These are phyloP conservation scores for Hippocampus barbouri DNA, from an alignment of 2,113 vertebrate species.

Conservation along the genomic window DNA sequence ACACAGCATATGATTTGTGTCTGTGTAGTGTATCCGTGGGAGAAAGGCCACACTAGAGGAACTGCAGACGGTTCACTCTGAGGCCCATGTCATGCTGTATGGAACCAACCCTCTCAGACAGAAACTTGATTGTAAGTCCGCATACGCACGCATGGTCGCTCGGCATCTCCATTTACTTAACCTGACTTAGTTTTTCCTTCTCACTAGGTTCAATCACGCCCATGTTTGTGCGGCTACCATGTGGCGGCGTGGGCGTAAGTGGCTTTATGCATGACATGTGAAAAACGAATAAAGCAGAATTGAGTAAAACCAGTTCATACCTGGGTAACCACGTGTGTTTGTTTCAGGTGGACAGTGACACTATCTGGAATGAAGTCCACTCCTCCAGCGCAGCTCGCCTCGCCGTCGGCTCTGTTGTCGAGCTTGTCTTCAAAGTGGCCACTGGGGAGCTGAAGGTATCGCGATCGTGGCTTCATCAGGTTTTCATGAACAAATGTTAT, in stretches of 20 bases:
- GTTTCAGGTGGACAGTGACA: slow-evolving; percentile 93
- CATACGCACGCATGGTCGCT: background rate
- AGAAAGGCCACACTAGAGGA: slow-evolving; percentile 96
- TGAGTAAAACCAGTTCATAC: background rate
- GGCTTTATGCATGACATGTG: background rate
- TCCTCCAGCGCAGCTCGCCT: slow-evolving; percentile 90
- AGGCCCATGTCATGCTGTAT: slow-evolving; percentile 89
- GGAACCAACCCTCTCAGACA: slow-evolving; percentile 96
- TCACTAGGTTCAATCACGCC: slow-evolving; percentile 87
- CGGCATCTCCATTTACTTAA: background rate
- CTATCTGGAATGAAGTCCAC: slow-evolving; percentile 98
- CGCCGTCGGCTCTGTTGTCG: slow-evolving; percentile 91
- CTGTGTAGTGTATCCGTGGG: slow-evolving; percentile 86
- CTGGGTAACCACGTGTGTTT: background rate
- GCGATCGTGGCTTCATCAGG: slow-evolving; percentile 7
- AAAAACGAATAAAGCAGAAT: background rate
- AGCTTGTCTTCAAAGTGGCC: slow-evolving; percentile 95
- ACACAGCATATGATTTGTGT: slow-evolving; percentile 15
- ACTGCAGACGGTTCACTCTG: slow-evolving; percentile 93
- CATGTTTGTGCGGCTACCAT: slow-evolving; percentile 93
- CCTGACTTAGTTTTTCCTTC: background rate
- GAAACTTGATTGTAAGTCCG: slow-evolving; percentile 91
- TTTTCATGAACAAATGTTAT: background rate
- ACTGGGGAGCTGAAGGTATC: slow-evolving; percentile 89
- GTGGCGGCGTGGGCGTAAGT: slow-evolving; percentile 96